Evolutionary conservation across 2,888 invertebrate genomes (phyloP).

Genomic region (Campopleginae sp.): DNA sequence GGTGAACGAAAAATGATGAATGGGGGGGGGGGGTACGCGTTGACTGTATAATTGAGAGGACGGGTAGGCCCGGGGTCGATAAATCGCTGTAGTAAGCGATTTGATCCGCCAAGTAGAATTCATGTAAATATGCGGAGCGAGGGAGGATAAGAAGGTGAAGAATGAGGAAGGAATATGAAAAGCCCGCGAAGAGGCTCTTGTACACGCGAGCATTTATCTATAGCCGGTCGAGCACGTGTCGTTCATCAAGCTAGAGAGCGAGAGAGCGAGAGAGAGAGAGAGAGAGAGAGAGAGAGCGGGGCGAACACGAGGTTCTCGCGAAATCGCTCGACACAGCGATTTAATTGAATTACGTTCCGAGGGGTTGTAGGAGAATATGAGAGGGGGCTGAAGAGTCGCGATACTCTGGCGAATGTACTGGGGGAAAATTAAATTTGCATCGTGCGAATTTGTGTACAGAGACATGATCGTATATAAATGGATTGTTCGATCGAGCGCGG

Average conservation of each 20-base stretch:
- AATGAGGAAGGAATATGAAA: conserved; percentile 43
- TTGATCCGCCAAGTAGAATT: conserved; percentile 35
- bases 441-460: conserved; percentile 67
- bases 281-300: conserved; percentile 23
- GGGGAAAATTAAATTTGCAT: conserved; percentile 75
- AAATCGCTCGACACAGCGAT: conserved; percentile 73
- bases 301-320: conserved; percentile 57
- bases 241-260: conserved; percentile 45
- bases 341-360: conserved; percentile 72
- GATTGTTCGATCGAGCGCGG: conserved; percentile 2
- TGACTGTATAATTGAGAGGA: conserved; percentile 9
- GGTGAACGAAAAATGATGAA: neutral
- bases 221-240: conserved; percentile 67
- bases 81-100: conserved; percentile 13
- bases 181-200: conserved; percentile 41
- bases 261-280: conserved; percentile 38
- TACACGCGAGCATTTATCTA: conserved; percentile 50
- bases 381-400: conserved; percentile 32
- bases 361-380: neutral
- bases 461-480: conserved; percentile 1
- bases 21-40: neutral
- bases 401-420: conserved; percentile 46
- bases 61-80: conserved; percentile 25
- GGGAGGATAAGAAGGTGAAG: conserved; percentile 37
- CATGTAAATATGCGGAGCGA: conserved; percentile 53